Base-by-base conservation (phyloP, 1,140 invertebrate species). In the Panagrolaimus sp. region DNA sequence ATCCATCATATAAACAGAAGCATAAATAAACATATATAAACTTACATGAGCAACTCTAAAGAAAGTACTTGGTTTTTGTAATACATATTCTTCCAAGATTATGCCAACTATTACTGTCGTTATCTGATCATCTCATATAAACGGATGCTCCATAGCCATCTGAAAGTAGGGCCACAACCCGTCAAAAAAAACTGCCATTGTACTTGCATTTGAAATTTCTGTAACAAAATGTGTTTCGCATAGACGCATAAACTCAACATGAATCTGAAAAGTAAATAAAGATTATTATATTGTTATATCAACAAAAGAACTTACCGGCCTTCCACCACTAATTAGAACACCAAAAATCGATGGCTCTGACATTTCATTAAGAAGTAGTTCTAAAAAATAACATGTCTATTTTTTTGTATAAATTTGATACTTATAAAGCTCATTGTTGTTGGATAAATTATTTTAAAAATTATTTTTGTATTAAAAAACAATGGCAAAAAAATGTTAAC, bases 311-410 rank as follows among this genome's bases (percentile, higher is more conserved):
- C 51, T 57, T 20, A 57, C 51, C 20, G 27, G 51, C 20, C 27
- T 65, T 69, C 23, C 38, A n/a, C n/a, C n/a, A 4, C 31, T 67
- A 13, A 25, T 23, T 13, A 27, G 31, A 44, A 43, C 16, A 45
- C 20, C 46, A 42, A 63, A 63, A 27, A 61, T n/a, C 13, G 47
- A 20, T 9, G 31, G 53, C 87, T 74, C 82, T 42, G 73, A 75
- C 14, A 62, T n/a, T n/a, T n/a, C n/a, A n/a, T 53, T 16, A 45
- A 25, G 67, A 16, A 16, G 43, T 25, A 51, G 57, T 23, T 38
- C 31, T 7, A 38, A 38, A 38, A n/a, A n/a, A n/a, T n/a, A n/a
- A n/a, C n/a, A n/a, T n/a, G n/a, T n/a, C n/a, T n/a, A n/a, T n/a
- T n/a, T n/a, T n/a, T n/a, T n/a, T n/a, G n/a, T n/a, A n/a, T n/a